Evolutionary conservation across 2,888 invertebrate species (phyloP), one percentile per base, ranked within the genome.

Genomic region (Gonocerus acuteangulatus): DNA sequence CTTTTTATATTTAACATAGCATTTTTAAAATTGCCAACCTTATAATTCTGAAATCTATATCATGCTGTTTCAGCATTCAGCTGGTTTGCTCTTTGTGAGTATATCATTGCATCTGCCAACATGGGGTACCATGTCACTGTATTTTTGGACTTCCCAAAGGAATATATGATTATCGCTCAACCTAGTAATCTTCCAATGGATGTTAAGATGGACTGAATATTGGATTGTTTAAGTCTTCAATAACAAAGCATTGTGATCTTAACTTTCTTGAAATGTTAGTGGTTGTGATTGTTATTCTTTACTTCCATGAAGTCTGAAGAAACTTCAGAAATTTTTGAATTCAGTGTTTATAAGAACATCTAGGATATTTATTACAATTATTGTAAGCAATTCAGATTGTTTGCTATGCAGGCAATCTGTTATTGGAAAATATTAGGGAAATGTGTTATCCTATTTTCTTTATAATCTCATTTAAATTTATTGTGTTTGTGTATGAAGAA

Each of bases 11-110:
- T n/a, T n/a, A n/a, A n/a, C n/a, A n/a, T n/a, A n/a, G n/a, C n/a
- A n/a, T n/a, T n/a, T n/a, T n/a, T n/a, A n/a, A n/a, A n/a, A n/a
- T n/a, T n/a, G n/a, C n/a, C n/a, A n/a, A n/a, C n/a, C n/a, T n/a
- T n/a, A n/a, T n/a, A n/a, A n/a, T n/a, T n/a, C n/a, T n/a, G n/a
- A 47, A 16, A 11, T 13, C 47, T 3, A 19, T 66, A 51, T 48
- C 49, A 63, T 51, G 63, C 64, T 67, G 60, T 81, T 81, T 68
- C 80, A 94, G 95, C 94, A 48, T 95, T 95, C 77, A 94, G 92
- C 73, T 89, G 89, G 86, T 95, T 95, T 78, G 91, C 95, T 1
- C 80, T 90, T 62, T 93, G 90, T 74, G 95, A 95, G 76, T 95
- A 95, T 75, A 80, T 92, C 71, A 86, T 95, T 71, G 93, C 94